Evolutionary conservation across 2,797 vertebrate species (phyloP).

Genomic region (Brachymystax lenok): DNA sequence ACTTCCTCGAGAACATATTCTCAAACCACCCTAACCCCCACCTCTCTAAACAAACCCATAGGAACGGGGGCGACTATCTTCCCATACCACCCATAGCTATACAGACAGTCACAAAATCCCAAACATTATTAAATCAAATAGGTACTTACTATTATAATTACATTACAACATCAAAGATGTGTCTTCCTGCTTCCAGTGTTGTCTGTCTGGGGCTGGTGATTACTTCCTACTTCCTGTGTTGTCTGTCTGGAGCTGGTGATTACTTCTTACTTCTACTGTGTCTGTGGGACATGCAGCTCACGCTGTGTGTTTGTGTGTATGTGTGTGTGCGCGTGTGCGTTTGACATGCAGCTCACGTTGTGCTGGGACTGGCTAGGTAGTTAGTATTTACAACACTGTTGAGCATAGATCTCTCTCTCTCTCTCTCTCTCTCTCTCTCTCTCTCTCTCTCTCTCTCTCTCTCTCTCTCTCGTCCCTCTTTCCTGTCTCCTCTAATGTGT

Average conservation of each 20-base stretch:
- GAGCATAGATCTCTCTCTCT: conserved; percentile 43
- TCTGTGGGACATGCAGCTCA: no score
- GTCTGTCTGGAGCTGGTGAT: no score
- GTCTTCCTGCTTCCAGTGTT: conserved; percentile 28
- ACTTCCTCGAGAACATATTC: conserved; percentile 27
- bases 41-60: conserved; percentile 20
- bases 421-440: conserved; percentile 3
- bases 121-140: conserved; percentile 57
- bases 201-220: no score
- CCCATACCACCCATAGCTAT: neutral
- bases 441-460: conserved; percentile 1
- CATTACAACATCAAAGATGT: conserved; percentile 45
- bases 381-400: conserved; percentile 62
- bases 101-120: neutral
- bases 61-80: no score
- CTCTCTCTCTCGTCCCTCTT: conserved; percentile 28
- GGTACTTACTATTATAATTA: conserved; percentile 68
- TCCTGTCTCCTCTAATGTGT: conserved; percentile 23
- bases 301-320: conserved; percentile 11
- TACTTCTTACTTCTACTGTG: no score
- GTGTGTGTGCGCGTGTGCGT: conserved; percentile 43
- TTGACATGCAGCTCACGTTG: conserved; percentile 31
- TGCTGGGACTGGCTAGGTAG: conserved; percentile 36
- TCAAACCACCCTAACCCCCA: conserved; percentile 24
- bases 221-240: no score